Base-by-base conservation (phyloP, 2,888 invertebrate genomes). In the Neria commutata region DNA sequence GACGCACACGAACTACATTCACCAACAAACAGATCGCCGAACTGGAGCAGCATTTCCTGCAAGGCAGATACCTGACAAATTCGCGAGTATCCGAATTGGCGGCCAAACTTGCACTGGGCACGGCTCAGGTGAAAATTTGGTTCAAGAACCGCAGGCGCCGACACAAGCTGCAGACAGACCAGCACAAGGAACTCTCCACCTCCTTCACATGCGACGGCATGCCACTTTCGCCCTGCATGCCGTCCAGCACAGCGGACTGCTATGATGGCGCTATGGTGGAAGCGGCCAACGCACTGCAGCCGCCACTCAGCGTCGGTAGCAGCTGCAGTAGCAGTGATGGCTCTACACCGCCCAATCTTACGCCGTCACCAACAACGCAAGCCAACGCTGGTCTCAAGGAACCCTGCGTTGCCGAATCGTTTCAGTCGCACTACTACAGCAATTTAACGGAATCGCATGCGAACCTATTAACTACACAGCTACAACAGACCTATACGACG, bases 91-190 rank as follows among this genome's bases (percentile, higher is more conserved):
- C 70, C 19, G 70, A 77, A 54, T 40, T 77, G 2, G 74, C 77
- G 1, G 68, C 67, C 1, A 75, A 74, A 33, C 48, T 77, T 17
- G 69, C 64, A 1, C 56, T 77, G 60, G 71, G 71, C 42, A 69
- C 70, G 24, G 68, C 71, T 2, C 76, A 75, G 53, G 75, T 77
- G 1, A 76, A 73, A 58, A 73, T 72, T 23, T 77, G 77, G 77
- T 77, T 77, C 46, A 77, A 77, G 58, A 77, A 77, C 61, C 74
- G 75, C 10, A 66, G 77, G 23, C 74, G 77, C 24, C 76, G 77
- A 16, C 68, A 74, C 25, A 77, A 76, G 53, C 66, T 76, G 1
- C 72, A 73, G 60, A 56, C 73, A 25, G 70, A 74, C 42, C 73
- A 71, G 25, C 67, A 70, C 46, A 73, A 72, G 50, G 70, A 71